These are phyloP conservation scores for Steatornis caripensis DNA, from an alignment of 2,113 vertebrate species.

Conservation along the genomic window DNA sequence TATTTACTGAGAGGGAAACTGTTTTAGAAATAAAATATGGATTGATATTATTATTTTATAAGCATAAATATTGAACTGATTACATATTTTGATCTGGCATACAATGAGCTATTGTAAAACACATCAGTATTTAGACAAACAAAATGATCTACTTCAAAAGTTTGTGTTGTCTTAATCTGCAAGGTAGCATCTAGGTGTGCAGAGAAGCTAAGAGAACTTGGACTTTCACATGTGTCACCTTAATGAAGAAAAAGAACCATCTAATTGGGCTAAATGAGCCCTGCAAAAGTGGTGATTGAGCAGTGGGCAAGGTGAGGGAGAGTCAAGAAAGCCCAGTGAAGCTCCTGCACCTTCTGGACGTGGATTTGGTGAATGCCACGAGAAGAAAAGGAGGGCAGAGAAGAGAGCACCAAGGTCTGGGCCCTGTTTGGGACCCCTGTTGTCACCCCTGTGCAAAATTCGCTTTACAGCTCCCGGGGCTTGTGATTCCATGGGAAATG, in stretches of 20 bases:
- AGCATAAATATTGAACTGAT: not conserved
- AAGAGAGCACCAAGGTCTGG: not conserved
- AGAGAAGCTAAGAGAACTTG: not conserved
- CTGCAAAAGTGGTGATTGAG: not conserved
- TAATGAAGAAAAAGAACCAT: not conserved
- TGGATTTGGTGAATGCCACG: not conserved
- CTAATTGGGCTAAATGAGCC: not conserved
- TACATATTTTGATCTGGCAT: not conserved
- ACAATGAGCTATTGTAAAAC: not conserved
- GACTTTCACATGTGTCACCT: not conserved
- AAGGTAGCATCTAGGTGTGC: not conserved
- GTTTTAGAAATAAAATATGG: not conserved
- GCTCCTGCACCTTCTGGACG: not conserved
- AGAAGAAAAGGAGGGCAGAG: not conserved
- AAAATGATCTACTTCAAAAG: not conserved
- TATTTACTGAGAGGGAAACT: not conserved
- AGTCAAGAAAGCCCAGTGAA: not conserved
- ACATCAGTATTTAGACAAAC: not conserved
- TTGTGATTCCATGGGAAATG: not conserved
- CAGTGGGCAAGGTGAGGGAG: not conserved
- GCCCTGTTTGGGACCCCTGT: accelerated
- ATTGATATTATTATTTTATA: not conserved
- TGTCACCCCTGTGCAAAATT: not conserved
- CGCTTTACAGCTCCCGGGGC: accelerated
- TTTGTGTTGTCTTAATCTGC: not conserved